Conservation (phyloP, 2,888 invertebrate species). For the Pseudococcus viburni region DNA sequence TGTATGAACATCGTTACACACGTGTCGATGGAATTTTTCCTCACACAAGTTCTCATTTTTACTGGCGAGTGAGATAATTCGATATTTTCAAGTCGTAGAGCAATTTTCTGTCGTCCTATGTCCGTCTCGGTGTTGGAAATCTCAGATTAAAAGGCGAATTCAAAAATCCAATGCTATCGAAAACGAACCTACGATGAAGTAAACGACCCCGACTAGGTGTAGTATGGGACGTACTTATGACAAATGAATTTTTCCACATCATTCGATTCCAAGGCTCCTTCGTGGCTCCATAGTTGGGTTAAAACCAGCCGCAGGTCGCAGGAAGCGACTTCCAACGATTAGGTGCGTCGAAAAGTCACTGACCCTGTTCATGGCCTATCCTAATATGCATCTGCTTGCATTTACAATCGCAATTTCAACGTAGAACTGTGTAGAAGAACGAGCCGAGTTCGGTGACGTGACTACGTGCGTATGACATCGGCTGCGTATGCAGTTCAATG, state of each 20-base stretch:
- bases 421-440: neutral
- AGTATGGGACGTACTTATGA: neutral
- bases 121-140: too few species aligned
- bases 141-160: too few species aligned
- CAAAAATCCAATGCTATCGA: neutral
- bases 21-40: slow-evolving; percentile 35
- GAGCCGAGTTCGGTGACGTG: neutral
- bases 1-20: slow-evolving; percentile 16
- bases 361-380: slow-evolving; percentile 58
- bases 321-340: neutral
- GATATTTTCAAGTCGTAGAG: too few species aligned
- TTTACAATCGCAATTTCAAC: slow-evolving; percentile 9
- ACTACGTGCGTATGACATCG: neutral
- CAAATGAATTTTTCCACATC: slow-evolving; percentile 14
- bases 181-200: neutral
- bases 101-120: too few species aligned
- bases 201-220: neutral
- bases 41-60: too few species aligned
- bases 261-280: neutral
- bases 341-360: slow-evolving; percentile 38
- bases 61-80: too few species aligned
- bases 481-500: neutral
- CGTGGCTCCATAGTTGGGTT: neutral
- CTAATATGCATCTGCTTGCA: slow-evolving; percentile 56
- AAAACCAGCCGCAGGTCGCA: slow-evolving; percentile 3